Percentiles rank a stretch among this genome's conserved stretches.
Evolutionary conservation across 2,113 vertebrate species (phyloP).

Genomic region (Hippocampus zosterae): DNA sequence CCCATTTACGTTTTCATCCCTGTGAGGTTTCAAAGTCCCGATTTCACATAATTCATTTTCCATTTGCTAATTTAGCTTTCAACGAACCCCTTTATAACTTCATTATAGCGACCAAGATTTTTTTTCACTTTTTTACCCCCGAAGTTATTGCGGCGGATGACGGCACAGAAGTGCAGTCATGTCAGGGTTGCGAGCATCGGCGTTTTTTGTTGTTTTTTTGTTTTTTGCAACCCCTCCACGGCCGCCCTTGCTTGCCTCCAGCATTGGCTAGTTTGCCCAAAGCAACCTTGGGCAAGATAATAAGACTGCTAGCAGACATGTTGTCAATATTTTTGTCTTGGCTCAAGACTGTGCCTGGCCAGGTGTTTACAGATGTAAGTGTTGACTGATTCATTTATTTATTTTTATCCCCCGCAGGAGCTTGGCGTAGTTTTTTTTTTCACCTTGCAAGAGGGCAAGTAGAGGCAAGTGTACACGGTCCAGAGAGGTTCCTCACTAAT

Average conservation of each 20-base stretch:
- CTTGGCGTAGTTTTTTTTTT: constrained; percentile 16
- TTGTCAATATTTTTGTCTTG: constrained; percentile 73
- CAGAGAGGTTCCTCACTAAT: constrained; percentile 44
- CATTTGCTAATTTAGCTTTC: too few relatives aligned
- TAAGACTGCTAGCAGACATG: constrained; percentile 62
- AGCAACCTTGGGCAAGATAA: constrained; percentile 57
- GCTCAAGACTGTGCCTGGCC: constrained; percentile 57
- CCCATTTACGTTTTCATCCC: too few relatives aligned
- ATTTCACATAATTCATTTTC: too few relatives aligned
- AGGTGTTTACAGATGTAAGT: constrained; percentile 66
- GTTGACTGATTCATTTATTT: constrained; percentile 54
- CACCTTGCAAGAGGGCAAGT: constrained; percentile 50
- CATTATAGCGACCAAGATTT: too few relatives aligned
- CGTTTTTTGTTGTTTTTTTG: constrained; percentile 17
- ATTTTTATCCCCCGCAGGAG: constrained; percentile 19
- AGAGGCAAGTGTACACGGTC: constrained; percentile 45
- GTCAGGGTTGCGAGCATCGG: constrained; percentile 41
- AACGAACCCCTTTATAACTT: too few relatives aligned
- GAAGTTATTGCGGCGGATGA: constrained; percentile 42
- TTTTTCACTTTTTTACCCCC: constrained; percentile 35
- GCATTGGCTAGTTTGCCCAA: constrained; percentile 58
- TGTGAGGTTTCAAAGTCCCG: too few relatives aligned
- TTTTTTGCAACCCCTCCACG: constrained; percentile 2
- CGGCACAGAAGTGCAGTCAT: constrained; percentile 31
- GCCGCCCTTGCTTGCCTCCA: constrained; percentile 35